Percentiles rank a stretch among this genome's conserved stretches.
Conservation (phyloP, 2,797 vertebrate genomes). For the Oophaga sylvatica region DNA sequence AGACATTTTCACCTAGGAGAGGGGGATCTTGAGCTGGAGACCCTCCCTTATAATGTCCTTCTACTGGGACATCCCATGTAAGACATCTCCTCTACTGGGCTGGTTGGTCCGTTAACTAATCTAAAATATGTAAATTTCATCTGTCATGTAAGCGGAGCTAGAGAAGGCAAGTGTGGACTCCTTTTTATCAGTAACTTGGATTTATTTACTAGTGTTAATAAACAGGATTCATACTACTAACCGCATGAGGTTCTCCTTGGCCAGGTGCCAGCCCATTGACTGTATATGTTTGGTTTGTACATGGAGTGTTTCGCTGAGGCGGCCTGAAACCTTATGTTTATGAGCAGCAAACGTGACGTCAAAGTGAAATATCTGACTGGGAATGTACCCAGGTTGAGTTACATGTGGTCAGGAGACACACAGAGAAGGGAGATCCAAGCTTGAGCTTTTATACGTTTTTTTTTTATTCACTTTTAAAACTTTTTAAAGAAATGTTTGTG, state of each 20-base stretch:
- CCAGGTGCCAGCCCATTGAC: conserved; percentile 18
- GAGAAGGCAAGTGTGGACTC: too few relatives aligned
- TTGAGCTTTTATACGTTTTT: not conserved
- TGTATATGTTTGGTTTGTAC: conserved; percentile 8
- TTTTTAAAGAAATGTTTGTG: not conserved
- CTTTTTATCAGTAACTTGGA: not conserved
- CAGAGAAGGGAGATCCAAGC: not conserved
- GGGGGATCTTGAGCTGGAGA: too few relatives aligned
- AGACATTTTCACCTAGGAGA: too few relatives aligned
- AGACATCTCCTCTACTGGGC: not conserved
- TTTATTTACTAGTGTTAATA: not conserved
- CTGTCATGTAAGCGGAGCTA: not conserved
- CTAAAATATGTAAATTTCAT: not conserved
- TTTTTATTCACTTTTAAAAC: not conserved
- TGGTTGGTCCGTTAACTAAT: not conserved
- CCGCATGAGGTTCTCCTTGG: not conserved
- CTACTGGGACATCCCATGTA: not conserved
- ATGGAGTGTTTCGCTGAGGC: not conserved
- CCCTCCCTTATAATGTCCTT: too few relatives aligned
- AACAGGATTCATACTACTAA: not conserved
- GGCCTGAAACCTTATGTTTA: conserved; percentile 15
- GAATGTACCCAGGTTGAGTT: conserved; percentile 33
- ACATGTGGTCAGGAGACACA: not conserved
- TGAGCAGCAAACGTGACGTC: not conserved
- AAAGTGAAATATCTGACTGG: conserved; percentile 14